Percentiles rank a stretch among this genome's conserved stretches.
phyloP scores from a whole-genome alignment of 2,888 invertebrate species.

The Drymonia ruficornis region DNA sequence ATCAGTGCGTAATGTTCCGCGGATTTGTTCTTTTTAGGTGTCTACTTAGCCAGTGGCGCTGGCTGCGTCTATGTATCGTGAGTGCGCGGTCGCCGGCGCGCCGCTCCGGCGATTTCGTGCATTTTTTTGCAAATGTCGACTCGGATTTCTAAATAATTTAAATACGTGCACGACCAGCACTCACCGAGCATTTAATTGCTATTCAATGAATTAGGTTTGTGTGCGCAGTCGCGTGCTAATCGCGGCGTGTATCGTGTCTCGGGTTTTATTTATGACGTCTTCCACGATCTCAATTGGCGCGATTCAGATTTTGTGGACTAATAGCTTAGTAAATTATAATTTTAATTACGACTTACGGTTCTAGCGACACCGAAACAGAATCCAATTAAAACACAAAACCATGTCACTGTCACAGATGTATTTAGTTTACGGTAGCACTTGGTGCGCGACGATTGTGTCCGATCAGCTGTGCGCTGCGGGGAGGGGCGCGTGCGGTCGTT shows the following conservation, averaged over 20 bases:
- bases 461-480: constrained; percentile 39
- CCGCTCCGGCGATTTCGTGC: constrained; percentile 78
- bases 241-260: constrained; percentile 23
- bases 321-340: not conserved
- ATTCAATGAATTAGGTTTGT: constrained; percentile 69
- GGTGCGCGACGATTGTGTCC: constrained; percentile 50
- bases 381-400: constrained; percentile 78
- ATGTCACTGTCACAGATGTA: constrained; percentile 79
- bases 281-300: constrained; percentile 29
- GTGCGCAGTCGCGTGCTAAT: constrained; percentile 60
- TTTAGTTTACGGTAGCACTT: constrained; percentile 54
- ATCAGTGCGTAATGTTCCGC: not conserved
- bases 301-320: constrained; percentile 9
- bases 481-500: constrained; percentile 47
- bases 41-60: constrained; percentile 22
- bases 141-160: constrained; percentile 83
- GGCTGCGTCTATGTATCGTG: constrained; percentile 38
- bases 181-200: constrained; percentile 61
- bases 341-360: constrained; percentile 60
- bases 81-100: constrained; percentile 47
- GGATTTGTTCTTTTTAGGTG: constrained; percentile 1
- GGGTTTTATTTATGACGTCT: constrained; percentile 39
- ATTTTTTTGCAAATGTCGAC: constrained; percentile 79
- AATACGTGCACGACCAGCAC: constrained; percentile 76
- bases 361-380: constrained; percentile 68